Percentiles rank a stretch among this genome's conserved stretches.
phyloP scores from a whole-genome alignment of 2,888 invertebrate species.

The Callinectes sapidus region DNA sequence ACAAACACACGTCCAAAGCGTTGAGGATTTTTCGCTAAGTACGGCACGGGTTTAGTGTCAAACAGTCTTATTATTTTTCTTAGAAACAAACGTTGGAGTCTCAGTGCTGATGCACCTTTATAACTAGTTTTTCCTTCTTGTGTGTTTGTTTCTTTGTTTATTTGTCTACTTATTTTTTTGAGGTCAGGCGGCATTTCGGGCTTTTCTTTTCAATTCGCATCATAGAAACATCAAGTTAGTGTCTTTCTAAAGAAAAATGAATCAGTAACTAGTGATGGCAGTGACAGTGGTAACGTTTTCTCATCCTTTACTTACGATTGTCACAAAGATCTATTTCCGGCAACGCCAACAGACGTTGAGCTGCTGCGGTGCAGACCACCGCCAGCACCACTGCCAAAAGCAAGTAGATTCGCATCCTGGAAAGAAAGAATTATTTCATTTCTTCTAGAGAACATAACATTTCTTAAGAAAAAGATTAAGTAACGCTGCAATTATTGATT shows the following conservation, averaged over 20 bases:
- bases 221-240: not conserved
- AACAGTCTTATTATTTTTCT: not conserved
- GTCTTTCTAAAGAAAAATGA: not conserved
- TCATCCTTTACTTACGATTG: not conserved
- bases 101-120: not conserved
- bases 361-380: not conserved
- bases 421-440: not conserved
- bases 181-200: too few relatives aligned
- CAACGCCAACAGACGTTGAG: constrained; percentile 45
- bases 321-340: constrained; percentile 32
- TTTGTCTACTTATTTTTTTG: too few relatives aligned
- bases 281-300: too few relatives aligned
- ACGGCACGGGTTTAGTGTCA: not conserved
- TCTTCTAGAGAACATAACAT: too few relatives aligned
- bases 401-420: constrained; percentile 30
- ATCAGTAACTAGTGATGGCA: not conserved
- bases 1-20: too few relatives aligned
- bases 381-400: constrained; percentile 20
- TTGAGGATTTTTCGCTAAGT: not conserved
- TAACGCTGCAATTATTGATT: too few relatives aligned
- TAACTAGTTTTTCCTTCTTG: not conserved
- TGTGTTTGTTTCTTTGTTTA: too few relatives aligned
- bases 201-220: not conserved
- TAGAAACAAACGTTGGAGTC: not conserved
- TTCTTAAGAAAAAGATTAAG: too few relatives aligned